Evolutionary conservation across 2,113 vertebrate genomes (phyloP).

Genomic region (Parotia lawesii): DNA sequence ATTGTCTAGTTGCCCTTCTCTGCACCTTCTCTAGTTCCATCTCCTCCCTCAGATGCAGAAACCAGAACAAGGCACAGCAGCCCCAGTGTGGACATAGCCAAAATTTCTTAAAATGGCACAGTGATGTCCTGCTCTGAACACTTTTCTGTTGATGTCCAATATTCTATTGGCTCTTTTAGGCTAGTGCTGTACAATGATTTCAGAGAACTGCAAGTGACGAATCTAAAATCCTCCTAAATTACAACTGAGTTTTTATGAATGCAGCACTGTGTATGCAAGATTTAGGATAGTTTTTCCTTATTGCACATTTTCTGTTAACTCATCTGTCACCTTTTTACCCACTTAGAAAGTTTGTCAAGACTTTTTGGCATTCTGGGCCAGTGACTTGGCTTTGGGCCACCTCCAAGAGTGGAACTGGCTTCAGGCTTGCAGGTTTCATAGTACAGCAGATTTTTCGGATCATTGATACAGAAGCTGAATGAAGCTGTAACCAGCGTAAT

Average conservation of each 20-base stretch:
- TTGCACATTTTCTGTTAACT: background rate
- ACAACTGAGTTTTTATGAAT: background rate
- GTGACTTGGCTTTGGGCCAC: background rate
- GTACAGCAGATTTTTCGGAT: background rate
- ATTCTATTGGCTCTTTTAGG: background rate
- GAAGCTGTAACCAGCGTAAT: background rate
- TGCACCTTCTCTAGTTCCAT: background rate
- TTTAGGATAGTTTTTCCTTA: background rate
- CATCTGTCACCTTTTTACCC: background rate
- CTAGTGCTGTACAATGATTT: background rate
- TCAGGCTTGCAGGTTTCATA: background rate
- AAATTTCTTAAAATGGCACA: background rate
- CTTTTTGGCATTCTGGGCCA: background rate
- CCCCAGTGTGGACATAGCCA: background rate
- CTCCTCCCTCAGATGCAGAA: background rate
- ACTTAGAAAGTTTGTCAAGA: background rate
- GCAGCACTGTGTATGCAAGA: background rate
- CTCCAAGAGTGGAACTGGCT: background rate
- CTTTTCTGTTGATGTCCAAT: background rate
- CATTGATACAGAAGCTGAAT: background rate
- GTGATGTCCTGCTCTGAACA: background rate
- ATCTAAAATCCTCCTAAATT: background rate
- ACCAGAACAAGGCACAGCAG: background rate
- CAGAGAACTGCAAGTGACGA: fast-evolving
- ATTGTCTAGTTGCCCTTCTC: background rate